Base-by-base conservation (phyloP, 1,140 invertebrate species). In the Drosophila cardini region DNA sequence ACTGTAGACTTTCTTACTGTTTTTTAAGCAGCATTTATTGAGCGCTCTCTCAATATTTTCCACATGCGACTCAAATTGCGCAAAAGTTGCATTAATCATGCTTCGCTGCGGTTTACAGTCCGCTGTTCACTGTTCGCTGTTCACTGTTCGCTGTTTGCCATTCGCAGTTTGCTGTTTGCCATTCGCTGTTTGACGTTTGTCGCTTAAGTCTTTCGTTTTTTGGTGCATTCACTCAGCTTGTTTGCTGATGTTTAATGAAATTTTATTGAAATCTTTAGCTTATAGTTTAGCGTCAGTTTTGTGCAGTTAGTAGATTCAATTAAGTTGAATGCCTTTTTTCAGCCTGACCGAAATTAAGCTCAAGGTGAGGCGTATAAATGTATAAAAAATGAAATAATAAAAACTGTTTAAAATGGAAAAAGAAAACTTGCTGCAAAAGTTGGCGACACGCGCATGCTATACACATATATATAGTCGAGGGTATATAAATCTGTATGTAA, bases 291-390 rank as follows among this genome's bases (percentile, higher is more conserved):
- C 72, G 50, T 32, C 32, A 26, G 40, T 65, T 60, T 50, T 16
- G 30, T 70, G 75, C 61, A 78, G 74, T 72, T 78, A 26, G 21
- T 26, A 65, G 78, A 78, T 81, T 89, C 83, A 89, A 86, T 86
- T 89, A 86, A 86, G 81, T 78, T 87, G 70, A 78, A 77, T 71
- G 81, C 71, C 77, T 85, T 70, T 80, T 80, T 70, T 63, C 21
- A 48, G 80, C 73, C 70, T 85, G 83, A 84, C 84, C 85, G 84
- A 87, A 87, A 87, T 87, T 87, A 83, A 87, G 83, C 84, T 87
- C 83, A 87, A 87, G 83, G 84, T 87, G 80, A 87, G 64, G 43
- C 48, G 45, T 63, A 46, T 40, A 10, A 55, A 38, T 53, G 57
- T 40, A 43, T 65, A 46, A 48, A 70, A 76, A 72, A 76, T 45